These are phyloP conservation scores for Catharus fuscescens DNA, from an alignment of 2,113 vertebrate species.

Conservation along the genomic window DNA sequence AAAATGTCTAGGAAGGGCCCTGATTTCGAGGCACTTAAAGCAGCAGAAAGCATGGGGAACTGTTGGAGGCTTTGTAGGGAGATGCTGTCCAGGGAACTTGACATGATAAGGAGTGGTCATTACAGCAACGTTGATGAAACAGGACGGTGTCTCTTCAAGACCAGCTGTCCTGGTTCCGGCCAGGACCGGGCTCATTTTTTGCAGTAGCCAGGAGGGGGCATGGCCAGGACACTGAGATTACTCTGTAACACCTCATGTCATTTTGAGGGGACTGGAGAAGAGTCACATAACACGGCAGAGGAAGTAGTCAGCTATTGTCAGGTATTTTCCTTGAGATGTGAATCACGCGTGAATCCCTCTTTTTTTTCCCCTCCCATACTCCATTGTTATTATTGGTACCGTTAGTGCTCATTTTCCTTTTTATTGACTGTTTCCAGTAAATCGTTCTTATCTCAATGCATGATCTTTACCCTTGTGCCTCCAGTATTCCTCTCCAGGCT, in stretches of 20 bases:
- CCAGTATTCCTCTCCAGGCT: neutral
- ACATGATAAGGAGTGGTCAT: neutral
- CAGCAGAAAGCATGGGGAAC: neutral
- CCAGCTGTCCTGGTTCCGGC: neutral
- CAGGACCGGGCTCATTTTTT: neutral
- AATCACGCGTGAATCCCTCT: fast-evolving
- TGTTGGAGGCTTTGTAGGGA: neutral
- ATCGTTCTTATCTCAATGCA: fast-evolving
- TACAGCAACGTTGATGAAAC: neutral
- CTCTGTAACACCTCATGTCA: neutral
- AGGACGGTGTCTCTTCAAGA: neutral
- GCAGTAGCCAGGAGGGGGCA: neutral
- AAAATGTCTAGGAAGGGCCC: neutral
- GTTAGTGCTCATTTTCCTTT: neutral
- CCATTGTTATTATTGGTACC: fast-evolving
- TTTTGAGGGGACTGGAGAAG: neutral
- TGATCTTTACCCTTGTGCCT: neutral
- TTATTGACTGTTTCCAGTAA: neutral
- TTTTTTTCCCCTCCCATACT: neutral
- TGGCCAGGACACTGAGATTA: neutral
- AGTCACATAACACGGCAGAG: fast-evolving
- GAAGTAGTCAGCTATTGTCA: fast-evolving
- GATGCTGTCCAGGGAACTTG: fast-evolving
- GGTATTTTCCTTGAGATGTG: neutral
- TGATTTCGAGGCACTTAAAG: neutral